phyloP scores from a whole-genome alignment of 2,888 invertebrate genomes.

The Calameuta pallipes region DNA sequence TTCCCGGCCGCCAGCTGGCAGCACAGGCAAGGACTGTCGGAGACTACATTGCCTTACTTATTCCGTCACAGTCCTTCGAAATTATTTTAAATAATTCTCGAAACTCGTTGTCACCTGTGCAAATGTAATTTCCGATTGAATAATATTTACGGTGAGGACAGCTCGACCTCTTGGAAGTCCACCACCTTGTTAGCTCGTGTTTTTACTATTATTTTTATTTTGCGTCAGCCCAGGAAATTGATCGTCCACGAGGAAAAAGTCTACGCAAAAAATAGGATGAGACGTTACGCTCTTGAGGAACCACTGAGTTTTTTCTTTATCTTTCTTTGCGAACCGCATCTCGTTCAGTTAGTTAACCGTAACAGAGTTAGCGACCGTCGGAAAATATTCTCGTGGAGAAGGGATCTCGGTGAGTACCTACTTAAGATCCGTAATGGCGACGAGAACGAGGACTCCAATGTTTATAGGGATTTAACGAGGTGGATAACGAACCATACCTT shows the following conservation, averaged over 20 bases:
- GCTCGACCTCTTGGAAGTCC: neutral
- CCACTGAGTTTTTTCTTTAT: neutral
- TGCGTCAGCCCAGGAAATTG: neutral
- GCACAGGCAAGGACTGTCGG: conserved; percentile 57
- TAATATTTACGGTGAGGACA: neutral
- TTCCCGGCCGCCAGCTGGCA: conserved; percentile 55
- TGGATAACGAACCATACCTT: neutral
- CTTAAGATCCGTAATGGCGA: neutral
- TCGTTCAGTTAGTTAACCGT: neutral
- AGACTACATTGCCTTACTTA: conserved; percentile 8
- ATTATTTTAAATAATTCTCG: neutral
- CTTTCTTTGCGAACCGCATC: neutral
- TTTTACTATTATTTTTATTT: neutral
- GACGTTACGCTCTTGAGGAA: neutral
- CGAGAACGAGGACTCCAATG: neutral
- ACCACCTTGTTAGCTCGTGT: neutral
- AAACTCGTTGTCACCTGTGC: neutral
- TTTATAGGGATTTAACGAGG: neutral
- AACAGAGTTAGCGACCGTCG: neutral
- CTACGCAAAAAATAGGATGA: neutral
- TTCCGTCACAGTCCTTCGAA: conserved; percentile 3
- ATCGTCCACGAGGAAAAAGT: neutral
- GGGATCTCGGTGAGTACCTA: neutral
- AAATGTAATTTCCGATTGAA: neutral
- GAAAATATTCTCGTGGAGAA: neutral